phyloP scores from a whole-genome alignment of 2,888 invertebrate genomes.

The Dorcus hopei region DNA sequence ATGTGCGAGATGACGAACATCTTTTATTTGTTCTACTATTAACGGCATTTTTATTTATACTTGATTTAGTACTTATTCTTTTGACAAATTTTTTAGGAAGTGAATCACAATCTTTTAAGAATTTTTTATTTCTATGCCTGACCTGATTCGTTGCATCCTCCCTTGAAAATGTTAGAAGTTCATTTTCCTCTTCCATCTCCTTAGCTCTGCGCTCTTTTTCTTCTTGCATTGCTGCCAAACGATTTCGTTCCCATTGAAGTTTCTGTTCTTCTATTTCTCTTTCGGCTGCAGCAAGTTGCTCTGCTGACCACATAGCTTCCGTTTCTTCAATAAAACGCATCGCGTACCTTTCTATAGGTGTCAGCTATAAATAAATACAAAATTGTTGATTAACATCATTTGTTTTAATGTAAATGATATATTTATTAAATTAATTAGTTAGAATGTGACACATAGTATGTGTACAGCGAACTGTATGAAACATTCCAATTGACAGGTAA shows the following conservation, averaged over 20 bases:
- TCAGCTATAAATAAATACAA: conserved; percentile 61
- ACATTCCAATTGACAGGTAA: too few relatives aligned
- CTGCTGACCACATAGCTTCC: conserved; percentile 74
- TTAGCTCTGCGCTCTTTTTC: conserved; percentile 61
- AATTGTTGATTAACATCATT: not conserved
- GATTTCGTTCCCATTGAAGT: conserved; percentile 84
- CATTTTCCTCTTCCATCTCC: conserved; percentile 59
- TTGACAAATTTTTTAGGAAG: conserved; percentile 3
- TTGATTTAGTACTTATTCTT: not conserved
- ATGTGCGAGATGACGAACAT: conserved; percentile 6
- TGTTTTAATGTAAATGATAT: not conserved
- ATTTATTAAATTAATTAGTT: too few relatives aligned
- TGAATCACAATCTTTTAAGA: not conserved
- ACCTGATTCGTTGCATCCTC: conserved; percentile 84
- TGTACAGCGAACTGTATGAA: too few relatives aligned
- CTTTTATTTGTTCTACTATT: not conserved
- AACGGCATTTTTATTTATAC: not conserved
- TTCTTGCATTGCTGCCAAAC: conserved; percentile 67
- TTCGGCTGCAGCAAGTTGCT: conserved; percentile 84
- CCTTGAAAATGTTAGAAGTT: conserved; percentile 70
- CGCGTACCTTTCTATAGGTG: conserved; percentile 93
- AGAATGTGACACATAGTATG: too few relatives aligned
- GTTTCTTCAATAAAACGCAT: conserved; percentile 89
- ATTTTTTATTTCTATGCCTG: conserved; percentile 53
- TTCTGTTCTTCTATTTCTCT: conserved; percentile 83